These are phyloP conservation scores for Drosophila pseudoananassae DNA, from an alignment of 1,140 invertebrate species.

Conservation along the genomic window DNA sequence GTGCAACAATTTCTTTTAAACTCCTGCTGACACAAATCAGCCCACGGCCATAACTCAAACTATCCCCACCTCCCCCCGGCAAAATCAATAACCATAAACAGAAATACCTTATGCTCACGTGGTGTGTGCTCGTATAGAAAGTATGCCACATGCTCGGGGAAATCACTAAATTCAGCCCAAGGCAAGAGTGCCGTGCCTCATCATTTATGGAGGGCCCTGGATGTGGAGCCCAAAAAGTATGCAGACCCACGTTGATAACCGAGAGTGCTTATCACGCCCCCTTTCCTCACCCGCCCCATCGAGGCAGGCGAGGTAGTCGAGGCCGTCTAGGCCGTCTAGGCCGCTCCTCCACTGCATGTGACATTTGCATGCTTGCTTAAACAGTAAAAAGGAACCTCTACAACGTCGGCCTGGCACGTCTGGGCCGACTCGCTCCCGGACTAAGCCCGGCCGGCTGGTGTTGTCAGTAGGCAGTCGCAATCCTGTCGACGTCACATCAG, in stretches of 20 bases:
- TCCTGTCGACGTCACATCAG: constrained; percentile 76
- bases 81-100: constrained; percentile 77
- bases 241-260: constrained; percentile 65
- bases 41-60: constrained; percentile 60
- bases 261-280: constrained; percentile 72
- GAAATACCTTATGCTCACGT: constrained; percentile 64
- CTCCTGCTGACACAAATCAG: constrained; percentile 66
- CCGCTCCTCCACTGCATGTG: constrained; percentile 55
- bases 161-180: constrained; percentile 74
- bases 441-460: constrained; percentile 35
- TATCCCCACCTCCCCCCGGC: constrained; percentile 36
- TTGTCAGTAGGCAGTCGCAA: constrained; percentile 58
- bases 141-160: constrained; percentile 78
- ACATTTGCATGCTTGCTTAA: constrained; percentile 83
- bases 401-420: constrained; percentile 53
- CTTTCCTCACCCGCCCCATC: not conserved
- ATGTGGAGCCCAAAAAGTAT: constrained; percentile 28
- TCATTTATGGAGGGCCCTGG: constrained; percentile 58
- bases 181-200: constrained; percentile 52
- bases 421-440: constrained; percentile 50
- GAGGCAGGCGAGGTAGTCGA: no score
- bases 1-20: constrained; percentile 58
- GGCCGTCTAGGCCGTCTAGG: not conserved
- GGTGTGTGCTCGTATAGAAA: constrained; percentile 56
- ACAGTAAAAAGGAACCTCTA: constrained; percentile 68